Evolutionary conservation across 2,888 invertebrate species (phyloP), one percentile per base, ranked within the genome.

Genomic region (Chironomus riparius): DNA sequence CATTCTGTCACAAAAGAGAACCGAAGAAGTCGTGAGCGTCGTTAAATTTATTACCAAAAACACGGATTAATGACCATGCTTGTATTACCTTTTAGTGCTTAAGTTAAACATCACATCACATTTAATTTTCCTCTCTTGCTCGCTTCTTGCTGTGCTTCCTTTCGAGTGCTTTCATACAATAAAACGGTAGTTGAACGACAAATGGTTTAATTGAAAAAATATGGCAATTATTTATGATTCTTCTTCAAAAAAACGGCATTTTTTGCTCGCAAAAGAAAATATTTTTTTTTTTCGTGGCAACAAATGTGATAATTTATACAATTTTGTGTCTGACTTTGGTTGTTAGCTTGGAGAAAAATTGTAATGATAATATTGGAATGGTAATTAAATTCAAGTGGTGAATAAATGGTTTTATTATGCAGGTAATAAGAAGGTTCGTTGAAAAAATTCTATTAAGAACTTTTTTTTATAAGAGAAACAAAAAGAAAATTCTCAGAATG

Each of bases 151-250:
- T 47, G 50, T 70, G 24, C 10, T 70, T 38, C 38, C 38, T 38
- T 38, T 38, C 10, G 38, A 38, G 56, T 18, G 5, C 70, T 10
- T 38, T 10, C 38, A 38, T 38, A 38, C 38, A 38, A 38, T 10
- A 38, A 10, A 72, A 62, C 72, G 72, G 72, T 72, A 72, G 72
- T 72, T 72, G 61, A 72, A 38, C 72, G 72, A 72, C 72, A 72
- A 72, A 72, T 72, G 72, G 72, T 62, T 72, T 72, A 72, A 72
- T 72, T 72, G 72, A 72, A 72, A 72, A 47, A 72, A 62, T 24
- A n/a, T 72, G 61, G 62, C 56, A 72, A 72, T 62, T 28, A 61
- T 72, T 62, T 61, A 72, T 62, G 72, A 72, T 62, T 72, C 47
- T 21, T 47, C 70, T n/a, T 71, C 50, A 56, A n/a, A 56, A n/a